phyloP scores from a whole-genome alignment of 2,113 vertebrate species.

The Callocephalon fimbriatum region DNA sequence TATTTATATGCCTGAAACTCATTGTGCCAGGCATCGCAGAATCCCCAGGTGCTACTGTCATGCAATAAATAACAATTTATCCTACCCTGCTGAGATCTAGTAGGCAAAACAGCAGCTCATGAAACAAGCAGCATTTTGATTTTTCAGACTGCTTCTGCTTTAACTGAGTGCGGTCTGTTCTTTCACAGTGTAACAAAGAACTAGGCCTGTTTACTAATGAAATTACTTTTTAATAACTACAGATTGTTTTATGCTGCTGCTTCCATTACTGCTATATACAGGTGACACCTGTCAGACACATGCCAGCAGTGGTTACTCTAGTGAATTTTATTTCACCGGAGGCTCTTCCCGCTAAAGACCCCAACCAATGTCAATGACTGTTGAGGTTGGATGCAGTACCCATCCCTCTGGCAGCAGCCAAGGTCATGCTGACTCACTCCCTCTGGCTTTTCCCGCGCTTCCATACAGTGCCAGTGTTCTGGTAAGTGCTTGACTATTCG shows the following conservation, averaged over 20 bases:
- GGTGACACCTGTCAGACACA: background rate
- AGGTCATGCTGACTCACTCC: slow-evolving; percentile 64
- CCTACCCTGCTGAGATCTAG: background rate
- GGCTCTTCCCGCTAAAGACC: background rate
- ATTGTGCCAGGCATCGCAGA: background rate
- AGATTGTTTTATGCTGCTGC: background rate
- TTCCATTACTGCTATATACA: background rate
- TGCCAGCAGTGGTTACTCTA: accelerated
- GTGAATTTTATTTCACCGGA: background rate
- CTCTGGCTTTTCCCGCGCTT: slow-evolving; percentile 5
- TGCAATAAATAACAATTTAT: background rate
- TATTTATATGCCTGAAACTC: background rate
- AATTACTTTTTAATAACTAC: background rate
- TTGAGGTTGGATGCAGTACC: background rate
- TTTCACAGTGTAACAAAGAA: background rate
- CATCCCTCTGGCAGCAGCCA: slow-evolving; percentile 5
- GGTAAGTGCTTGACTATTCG: background rate
- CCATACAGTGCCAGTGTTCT: background rate
- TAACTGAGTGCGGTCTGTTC: accelerated
- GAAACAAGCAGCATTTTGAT: background rate
- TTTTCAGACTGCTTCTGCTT: background rate
- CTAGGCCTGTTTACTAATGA: background rate
- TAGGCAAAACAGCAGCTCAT: background rate
- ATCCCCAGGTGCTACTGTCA: background rate
- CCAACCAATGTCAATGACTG: background rate